A percentile compares a stretch with the other conserved stretches of the same genome.
phyloP scores from a whole-genome alignment of 1,140 invertebrate species.

The Drosophila pandora region DNA sequence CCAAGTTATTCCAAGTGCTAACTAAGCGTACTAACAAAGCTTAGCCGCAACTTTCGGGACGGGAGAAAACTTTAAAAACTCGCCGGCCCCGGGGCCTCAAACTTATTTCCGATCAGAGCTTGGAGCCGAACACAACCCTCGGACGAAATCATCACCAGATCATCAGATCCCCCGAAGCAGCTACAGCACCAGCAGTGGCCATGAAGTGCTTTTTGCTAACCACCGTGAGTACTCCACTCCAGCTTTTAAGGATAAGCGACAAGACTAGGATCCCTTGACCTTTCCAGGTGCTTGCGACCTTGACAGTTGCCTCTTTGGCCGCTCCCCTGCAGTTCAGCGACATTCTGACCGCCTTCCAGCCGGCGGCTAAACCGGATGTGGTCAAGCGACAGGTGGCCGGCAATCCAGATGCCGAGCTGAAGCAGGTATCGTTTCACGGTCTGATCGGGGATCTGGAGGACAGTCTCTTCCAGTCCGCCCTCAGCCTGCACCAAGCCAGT shows the following conservation, averaged over 20 bases:
- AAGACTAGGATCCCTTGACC: background rate
- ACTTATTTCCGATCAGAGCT: constrained; percentile 74
- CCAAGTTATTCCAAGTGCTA: constrained; percentile 54
- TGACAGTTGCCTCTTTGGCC: constrained; percentile 25
- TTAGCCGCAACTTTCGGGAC: constrained; percentile 52
- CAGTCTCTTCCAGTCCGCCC: constrained; percentile 70
- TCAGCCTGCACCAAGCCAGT: constrained; percentile 57
- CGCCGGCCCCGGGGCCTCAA: constrained; percentile 43
- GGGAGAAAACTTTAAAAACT: constrained; percentile 63
- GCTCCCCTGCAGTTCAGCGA: constrained; percentile 59
- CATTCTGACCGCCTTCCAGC: constrained; percentile 46
- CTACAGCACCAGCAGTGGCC: constrained; percentile 35
- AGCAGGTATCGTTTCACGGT: constrained; percentile 70
- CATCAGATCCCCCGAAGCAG: constrained; percentile 5
- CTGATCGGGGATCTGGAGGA: constrained; percentile 73
- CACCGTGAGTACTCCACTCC: constrained; percentile 57
- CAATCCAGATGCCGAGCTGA: constrained; percentile 65
- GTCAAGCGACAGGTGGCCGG: constrained; percentile 66
- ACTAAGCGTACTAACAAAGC: constrained; percentile 63
- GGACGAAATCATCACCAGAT: constrained; percentile 6
- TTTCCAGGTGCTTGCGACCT: constrained; percentile 38
- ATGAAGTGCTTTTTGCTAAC: constrained; percentile 72
- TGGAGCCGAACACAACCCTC: constrained; percentile 52
- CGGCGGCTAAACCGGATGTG: constrained; percentile 47
- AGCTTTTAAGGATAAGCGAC: background rate